Evolutionary conservation across 1,140 invertebrate species (phyloP).

Genomic region (Pogonomyrmex barbatus): DNA sequence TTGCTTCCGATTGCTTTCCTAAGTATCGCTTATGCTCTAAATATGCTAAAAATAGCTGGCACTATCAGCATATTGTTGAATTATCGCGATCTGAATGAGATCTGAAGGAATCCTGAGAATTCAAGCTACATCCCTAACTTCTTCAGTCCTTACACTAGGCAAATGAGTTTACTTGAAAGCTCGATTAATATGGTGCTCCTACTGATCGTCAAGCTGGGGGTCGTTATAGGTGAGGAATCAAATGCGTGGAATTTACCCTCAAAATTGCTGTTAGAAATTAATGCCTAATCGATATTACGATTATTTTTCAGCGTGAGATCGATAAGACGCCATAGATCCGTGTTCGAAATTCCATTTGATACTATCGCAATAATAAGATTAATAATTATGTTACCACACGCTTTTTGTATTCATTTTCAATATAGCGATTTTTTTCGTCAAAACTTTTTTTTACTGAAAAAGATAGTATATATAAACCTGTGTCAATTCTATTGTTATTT

Average conservation of each 20-base stretch:
- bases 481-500: too few relatives aligned
- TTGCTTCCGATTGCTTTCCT: conserved; percentile 46
- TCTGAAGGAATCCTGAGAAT: conserved; percentile 59
- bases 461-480: too few relatives aligned
- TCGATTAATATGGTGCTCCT: conserved; percentile 2
- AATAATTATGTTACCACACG: neutral
- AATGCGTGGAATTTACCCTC: conserved; percentile 4
- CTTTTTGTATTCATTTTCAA: too few relatives aligned
- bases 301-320: conserved; percentile 23
- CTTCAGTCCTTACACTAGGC: neutral
- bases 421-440: too few relatives aligned
- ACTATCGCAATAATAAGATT: neutral
- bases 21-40: conserved; percentile 18
- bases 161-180: conserved; percentile 59
- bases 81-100: conserved; percentile 17
- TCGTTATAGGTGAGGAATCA: conserved; percentile 10
- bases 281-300: neutral
- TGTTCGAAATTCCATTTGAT: conserved; percentile 7
- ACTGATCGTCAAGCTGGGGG: neutral
- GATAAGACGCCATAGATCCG: neutral
- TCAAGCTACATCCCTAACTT: conserved; percentile 53
- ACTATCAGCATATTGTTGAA: neutral
- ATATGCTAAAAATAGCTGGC: conserved; percentile 24
- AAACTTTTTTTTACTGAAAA: too few relatives aligned
- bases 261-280: conserved; percentile 45